Percentiles rank a stretch among this genome's conserved stretches.
phyloP scores from a whole-genome alignment of 23 tunicate genomes.

The Ciona savignyi region DNA sequence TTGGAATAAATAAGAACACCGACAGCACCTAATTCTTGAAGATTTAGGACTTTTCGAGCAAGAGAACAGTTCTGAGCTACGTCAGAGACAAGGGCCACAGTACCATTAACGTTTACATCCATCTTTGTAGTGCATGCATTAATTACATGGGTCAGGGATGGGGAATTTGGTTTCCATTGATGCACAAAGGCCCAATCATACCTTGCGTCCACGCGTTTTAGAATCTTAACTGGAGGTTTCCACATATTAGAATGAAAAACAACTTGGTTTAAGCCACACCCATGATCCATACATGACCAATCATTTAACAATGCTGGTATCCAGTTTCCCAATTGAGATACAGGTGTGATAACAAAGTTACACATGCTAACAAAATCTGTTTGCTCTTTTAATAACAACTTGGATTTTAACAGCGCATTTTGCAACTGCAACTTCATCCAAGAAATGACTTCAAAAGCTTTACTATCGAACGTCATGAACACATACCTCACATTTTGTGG shows the following conservation, averaged over 20 bases:
- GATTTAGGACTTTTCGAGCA: conserved; percentile 22
- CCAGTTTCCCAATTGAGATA: conserved; percentile 35
- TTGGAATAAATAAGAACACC: conserved; percentile 39
- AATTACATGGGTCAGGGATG: background rate
- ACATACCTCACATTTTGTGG: conserved; percentile 26
- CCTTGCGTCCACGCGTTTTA: conserved; percentile 45
- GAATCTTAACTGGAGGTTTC: background rate
- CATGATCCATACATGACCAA: conserved; percentile 61
- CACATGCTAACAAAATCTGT: conserved; percentile 8
- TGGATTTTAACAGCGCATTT: conserved; percentile 5
- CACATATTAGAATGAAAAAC: conserved; percentile 3
- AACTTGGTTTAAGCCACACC: conserved; percentile 47
- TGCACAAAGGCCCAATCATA: conserved; percentile 59
- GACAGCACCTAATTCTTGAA: conserved; percentile 31
- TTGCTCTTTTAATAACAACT: conserved; percentile 6
- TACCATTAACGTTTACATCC: background rate
- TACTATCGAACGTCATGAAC: conserved; percentile 37
- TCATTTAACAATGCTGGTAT: conserved; percentile 16
- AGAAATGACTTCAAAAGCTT: conserved; percentile 6
- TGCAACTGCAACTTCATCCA: conserved; percentile 27
- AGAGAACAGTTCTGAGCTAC: conserved; percentile 11
- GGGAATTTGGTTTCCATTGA: conserved; percentile 10
- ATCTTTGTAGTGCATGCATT: conserved; percentile 1
- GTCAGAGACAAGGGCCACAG: conserved; percentile 24
- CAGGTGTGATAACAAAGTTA: conserved; percentile 34